Conservation (phyloP, 2,797 vertebrate species). For the Calcarius lapponicus region DNA sequence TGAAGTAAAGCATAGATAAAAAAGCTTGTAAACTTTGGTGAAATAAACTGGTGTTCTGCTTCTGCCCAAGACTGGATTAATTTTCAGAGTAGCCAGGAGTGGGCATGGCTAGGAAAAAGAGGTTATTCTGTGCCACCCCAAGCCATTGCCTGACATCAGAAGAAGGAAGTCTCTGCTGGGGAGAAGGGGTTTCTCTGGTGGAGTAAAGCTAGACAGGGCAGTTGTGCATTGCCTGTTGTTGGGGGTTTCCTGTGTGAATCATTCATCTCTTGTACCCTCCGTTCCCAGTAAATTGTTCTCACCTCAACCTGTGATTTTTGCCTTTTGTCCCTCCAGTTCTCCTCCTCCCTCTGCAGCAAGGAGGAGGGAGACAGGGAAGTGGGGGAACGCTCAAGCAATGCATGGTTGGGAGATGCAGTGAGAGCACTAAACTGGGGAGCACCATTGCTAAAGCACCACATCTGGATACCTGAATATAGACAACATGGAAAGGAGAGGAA, state of each 20-base stretch:
- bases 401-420: not conserved
- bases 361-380: not conserved
- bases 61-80: not conserved
- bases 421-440: not conserved
- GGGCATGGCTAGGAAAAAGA: not conserved
- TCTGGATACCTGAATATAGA: not conserved
- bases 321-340: not conserved
- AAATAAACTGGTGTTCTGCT: not conserved
- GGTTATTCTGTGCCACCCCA: not conserved
- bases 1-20: not conserved
- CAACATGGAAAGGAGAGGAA: not conserved
- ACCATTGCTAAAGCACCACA: fast-evolving
- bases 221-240: fast-evolving
- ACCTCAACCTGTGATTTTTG: not conserved
- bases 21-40: not conserved
- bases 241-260: not conserved
- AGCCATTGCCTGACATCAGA: fast-evolving
- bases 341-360: too few species aligned
- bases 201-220: too few species aligned
- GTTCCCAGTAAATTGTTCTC: not conserved
- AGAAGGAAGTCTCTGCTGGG: fast-evolving
- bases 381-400: fast-evolving
- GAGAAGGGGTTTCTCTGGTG: not conserved
- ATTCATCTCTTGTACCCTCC: not conserved
- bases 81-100: not conserved